phyloP scores from a whole-genome alignment of 2,888 invertebrate genomes.

The Aporophyla nigra region DNA sequence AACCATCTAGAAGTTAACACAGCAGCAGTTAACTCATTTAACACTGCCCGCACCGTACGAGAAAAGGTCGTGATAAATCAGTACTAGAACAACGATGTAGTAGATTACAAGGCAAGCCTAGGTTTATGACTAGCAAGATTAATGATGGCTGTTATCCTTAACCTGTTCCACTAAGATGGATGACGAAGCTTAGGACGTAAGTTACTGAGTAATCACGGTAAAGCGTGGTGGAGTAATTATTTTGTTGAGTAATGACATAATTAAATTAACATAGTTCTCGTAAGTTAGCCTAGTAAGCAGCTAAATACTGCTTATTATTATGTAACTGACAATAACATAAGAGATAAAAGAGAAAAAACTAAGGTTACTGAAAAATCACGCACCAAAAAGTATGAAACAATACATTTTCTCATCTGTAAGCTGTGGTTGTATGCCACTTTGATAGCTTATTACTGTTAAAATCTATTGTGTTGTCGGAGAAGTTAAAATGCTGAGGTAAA shows the following conservation, averaged over 20 bases:
- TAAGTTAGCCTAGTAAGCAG: not conserved
- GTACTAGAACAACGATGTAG: constrained; percentile 39
- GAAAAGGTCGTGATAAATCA: constrained; percentile 50
- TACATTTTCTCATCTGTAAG: too few species aligned
- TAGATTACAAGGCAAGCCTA: constrained; percentile 44
- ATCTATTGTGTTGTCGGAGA: too few species aligned
- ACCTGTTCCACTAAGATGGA: constrained; percentile 52
- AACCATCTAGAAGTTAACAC: not conserved
- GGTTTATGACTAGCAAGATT: constrained; percentile 41
- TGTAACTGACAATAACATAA: not conserved
- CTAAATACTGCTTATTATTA: not conserved
- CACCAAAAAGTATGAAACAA: too few species aligned
- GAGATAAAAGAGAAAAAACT: not conserved
- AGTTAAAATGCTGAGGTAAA: not conserved
- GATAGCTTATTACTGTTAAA: too few species aligned
- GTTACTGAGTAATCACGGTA: constrained; percentile 18
- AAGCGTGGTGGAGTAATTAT: constrained; percentile 19
- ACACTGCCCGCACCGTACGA: constrained; percentile 10
- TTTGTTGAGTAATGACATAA: not conserved
- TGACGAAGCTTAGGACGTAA: constrained; percentile 18
- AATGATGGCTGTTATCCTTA: constrained; percentile 62
- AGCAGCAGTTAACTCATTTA: not conserved
- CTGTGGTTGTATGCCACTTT: too few species aligned
- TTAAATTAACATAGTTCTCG: not conserved
- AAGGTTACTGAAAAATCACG: too few species aligned